These are phyloP conservation scores for Semaprochilodus insignis DNA, from an alignment of 2,797 vertebrate species.

Conservation along the genomic window DNA sequence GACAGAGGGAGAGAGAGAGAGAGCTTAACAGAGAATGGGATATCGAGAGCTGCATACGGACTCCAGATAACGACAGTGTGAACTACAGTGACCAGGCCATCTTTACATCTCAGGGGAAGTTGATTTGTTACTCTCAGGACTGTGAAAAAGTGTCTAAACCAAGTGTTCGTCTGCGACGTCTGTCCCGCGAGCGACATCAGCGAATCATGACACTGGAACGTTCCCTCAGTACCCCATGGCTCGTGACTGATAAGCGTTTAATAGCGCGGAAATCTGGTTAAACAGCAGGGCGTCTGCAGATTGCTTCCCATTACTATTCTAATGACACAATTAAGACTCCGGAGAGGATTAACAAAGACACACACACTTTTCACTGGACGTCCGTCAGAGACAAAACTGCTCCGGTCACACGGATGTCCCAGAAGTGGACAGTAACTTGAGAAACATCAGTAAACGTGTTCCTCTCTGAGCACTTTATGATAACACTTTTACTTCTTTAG, in stretches of 20 bases:
- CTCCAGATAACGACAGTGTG: background rate
- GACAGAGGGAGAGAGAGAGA: background rate
- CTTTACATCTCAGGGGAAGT: background rate
- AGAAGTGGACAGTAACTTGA: background rate
- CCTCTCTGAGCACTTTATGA: no score
- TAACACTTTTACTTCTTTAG: no score
- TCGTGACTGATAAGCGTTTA: slow-evolving; percentile 23
- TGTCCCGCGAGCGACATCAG: background rate
- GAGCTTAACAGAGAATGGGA: background rate
- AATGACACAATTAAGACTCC: slow-evolving; percentile 32
- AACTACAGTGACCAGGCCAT: background rate
- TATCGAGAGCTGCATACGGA: background rate
- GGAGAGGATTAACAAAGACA: background rate
- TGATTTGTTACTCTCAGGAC: background rate
- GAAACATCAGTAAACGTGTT: no score
- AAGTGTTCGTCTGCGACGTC: background rate
- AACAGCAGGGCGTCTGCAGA: slow-evolving; percentile 24
- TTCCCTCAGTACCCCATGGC: background rate
- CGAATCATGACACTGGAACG: slow-evolving; percentile 3
- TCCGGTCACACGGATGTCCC: background rate
- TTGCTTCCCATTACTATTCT: slow-evolving; percentile 23
- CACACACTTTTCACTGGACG: background rate
- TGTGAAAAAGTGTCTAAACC: background rate
- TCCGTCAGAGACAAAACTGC: background rate
- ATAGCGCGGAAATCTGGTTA: slow-evolving; percentile 8